Conservation (phyloP, 2,113 vertebrate species). For the Callipepla californica region DNA sequence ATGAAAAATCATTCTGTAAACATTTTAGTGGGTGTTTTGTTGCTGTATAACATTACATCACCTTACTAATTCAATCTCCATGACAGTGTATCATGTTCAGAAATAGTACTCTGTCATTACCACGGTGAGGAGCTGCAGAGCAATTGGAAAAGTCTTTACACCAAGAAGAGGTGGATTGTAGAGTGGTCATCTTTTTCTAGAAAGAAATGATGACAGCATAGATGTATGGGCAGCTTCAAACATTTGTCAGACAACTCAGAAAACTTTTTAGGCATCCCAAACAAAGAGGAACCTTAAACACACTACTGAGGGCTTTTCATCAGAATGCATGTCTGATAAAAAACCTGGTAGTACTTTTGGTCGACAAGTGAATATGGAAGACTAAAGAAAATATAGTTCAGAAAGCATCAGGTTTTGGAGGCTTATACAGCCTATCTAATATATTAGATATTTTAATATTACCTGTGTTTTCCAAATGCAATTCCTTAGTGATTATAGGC, state of each 20-base stretch:
- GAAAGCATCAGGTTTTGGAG: background rate
- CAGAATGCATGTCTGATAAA: background rate
- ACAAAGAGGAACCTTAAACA: background rate
- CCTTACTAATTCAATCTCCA: rapidly evolving
- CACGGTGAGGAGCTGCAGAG: background rate
- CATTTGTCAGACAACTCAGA: background rate
- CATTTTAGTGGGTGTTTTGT: rapidly evolving
- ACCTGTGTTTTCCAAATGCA: background rate
- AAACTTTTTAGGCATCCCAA: background rate
- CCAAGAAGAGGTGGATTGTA: background rate
- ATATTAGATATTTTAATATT: background rate
- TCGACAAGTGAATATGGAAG: background rate
- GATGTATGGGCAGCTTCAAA: background rate
- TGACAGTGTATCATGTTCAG: background rate
- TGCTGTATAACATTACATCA: background rate
- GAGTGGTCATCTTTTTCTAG: background rate
- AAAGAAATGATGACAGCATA: background rate
- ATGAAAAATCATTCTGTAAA: background rate
- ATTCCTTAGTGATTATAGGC: background rate
- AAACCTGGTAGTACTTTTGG: background rate
- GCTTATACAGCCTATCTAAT: background rate
- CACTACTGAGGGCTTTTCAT: background rate
- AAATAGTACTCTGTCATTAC: background rate
- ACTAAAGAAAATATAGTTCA: background rate
- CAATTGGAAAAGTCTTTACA: background rate